phyloP scores from a whole-genome alignment of 2,888 invertebrate species.

The Amiota communis region DNA sequence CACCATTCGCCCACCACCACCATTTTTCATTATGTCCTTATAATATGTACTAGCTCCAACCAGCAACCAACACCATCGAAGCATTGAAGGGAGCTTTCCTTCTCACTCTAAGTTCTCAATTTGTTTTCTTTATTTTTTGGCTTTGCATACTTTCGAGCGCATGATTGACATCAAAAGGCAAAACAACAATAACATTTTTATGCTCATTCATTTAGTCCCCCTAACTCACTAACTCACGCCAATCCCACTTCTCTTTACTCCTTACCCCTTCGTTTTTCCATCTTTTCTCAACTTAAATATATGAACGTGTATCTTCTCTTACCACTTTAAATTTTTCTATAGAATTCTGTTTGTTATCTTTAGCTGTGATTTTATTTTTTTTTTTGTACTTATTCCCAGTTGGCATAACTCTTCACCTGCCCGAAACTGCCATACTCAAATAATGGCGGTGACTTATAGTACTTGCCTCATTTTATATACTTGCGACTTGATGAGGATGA shows the following conservation, averaged over 20 bases:
- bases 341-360: constrained; percentile 3
- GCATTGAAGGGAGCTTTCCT: neutral
- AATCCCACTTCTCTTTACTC: too few relatives aligned
- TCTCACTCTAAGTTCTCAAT: too few relatives aligned
- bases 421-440: too few relatives aligned
- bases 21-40: neutral
- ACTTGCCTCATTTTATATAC: constrained; percentile 26
- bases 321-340: neutral
- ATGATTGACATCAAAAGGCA: constrained; percentile 9
- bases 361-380: neutral
- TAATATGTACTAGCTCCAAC: too few relatives aligned
- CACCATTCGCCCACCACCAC: neutral
- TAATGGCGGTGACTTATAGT: too few relatives aligned
- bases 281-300: too few relatives aligned
- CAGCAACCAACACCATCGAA: neutral
- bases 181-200: constrained; percentile 2
- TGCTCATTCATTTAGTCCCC: neutral
- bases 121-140: too few relatives aligned
- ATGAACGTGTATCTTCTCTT: too few relatives aligned
- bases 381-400: too few relatives aligned
- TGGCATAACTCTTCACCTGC: too few relatives aligned
- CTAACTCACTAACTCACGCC: too few relatives aligned
- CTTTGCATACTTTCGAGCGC: neutral
- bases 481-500: neutral
- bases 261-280: too few relatives aligned